Percentiles rank a stretch among this genome's conserved stretches.
Evolutionary conservation across 2,113 vertebrate species (phyloP).

Genomic region (Fukomys damarensis): DNA sequence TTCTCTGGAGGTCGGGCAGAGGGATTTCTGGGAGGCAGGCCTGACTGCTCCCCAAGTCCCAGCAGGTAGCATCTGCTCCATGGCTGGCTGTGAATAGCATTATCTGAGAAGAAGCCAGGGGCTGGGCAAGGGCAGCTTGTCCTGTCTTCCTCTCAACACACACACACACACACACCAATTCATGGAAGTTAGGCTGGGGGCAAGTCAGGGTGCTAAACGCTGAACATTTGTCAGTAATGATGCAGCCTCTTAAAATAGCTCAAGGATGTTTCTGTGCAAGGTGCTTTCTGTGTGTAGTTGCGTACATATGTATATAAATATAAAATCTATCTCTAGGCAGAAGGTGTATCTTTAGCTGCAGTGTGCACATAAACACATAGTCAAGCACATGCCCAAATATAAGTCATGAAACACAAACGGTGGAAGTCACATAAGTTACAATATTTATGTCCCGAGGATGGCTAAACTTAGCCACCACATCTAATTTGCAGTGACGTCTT

Average conservation of each 20-base stretch:
- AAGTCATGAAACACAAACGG: conserved; percentile 82
- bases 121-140: background rate
- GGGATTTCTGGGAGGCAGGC: background rate
- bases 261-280: conserved; percentile 72
- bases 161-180: conserved; percentile 1
- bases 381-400: conserved; percentile 67
- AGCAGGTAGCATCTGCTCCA: background rate
- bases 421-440: conserved; percentile 82
- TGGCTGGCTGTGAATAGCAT: background rate
- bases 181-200: conserved; percentile 57
- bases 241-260: conserved; percentile 75
- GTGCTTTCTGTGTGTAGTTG: conserved; percentile 65
- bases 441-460: conserved; percentile 85
- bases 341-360: conserved; percentile 69
- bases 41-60: background rate
- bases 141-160: background rate
- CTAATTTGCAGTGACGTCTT: conserved; percentile 91
- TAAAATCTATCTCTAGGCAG: conserved; percentile 62
- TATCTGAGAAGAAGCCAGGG: background rate
- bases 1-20: background rate
- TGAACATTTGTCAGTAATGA: conserved; percentile 63
- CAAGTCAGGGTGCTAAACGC: conserved; percentile 60
- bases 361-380: conserved; percentile 63
- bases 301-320: conserved; percentile 37
- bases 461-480: conserved; percentile 89